Percentiles rank a stretch among this genome's conserved stretches.
Evolutionary conservation across 2,888 invertebrate genomes (phyloP).

Genomic region (Kryphioiulus occultus): DNA sequence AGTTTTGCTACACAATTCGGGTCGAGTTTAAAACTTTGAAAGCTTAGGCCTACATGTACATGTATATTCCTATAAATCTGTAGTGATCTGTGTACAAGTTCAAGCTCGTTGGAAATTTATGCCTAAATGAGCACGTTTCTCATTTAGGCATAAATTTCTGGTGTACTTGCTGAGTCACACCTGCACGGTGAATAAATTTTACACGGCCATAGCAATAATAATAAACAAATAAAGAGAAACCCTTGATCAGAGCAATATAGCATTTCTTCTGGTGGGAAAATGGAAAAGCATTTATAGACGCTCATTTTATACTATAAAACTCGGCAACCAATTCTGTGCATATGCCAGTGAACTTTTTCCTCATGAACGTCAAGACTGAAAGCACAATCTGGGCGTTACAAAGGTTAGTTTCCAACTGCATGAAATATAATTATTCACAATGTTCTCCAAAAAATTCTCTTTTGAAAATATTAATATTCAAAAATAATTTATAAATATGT

Average conservation of each 20-base stretch:
- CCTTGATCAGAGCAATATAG: background rate
- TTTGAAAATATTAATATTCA: background rate
- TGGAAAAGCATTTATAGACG: background rate
- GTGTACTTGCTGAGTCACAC: background rate
- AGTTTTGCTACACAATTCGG: background rate
- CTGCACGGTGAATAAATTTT: background rate
- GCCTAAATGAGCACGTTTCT: too few species aligned
- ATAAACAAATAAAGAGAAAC: background rate
- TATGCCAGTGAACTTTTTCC: background rate
- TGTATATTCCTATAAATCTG: too few species aligned
- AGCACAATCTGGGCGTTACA: background rate
- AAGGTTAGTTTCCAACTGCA: background rate
- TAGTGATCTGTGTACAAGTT: too few species aligned
- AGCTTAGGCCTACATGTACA: too few species aligned
- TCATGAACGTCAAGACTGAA: background rate
- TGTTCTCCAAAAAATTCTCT: background rate
- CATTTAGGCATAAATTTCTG: background rate
- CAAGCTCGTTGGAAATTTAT: too few species aligned
- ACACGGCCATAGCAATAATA: constrained; percentile 6
- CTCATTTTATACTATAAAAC: too few species aligned
- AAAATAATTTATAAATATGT: too few species aligned
- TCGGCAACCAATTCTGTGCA: background rate
- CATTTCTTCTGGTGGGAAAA: background rate
- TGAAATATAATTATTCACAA: background rate
- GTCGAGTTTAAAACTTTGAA: background rate